These are phyloP conservation scores for Holotrichia oblita DNA, from an alignment of 1,140 invertebrate genomes.

Conservation along the genomic window DNA sequence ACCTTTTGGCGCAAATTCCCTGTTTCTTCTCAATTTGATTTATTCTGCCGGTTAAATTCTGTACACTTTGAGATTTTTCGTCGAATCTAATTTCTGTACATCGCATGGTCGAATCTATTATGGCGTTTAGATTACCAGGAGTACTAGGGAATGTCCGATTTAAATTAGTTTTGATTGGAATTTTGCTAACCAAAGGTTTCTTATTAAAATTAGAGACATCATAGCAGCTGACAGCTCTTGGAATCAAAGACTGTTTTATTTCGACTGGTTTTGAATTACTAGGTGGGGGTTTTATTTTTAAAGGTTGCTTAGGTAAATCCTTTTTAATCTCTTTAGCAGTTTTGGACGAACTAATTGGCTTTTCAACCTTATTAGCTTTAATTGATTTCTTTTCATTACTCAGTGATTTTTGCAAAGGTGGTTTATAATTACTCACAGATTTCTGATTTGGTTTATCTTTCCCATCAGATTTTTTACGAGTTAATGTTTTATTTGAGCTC, in stretches of 20 bases:
- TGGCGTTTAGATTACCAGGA: conserved; percentile 57
- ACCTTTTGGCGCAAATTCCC: not conserved
- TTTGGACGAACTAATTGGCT: not conserved
- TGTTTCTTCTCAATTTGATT: not conserved
- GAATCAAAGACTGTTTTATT: conserved; percentile 20
- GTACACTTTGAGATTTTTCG: not conserved
- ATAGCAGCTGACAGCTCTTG: conserved; percentile 39
- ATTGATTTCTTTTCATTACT: conserved; percentile 37
- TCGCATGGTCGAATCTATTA: conserved; percentile 51
- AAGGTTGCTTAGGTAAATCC: not conserved
- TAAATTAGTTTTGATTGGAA: conserved; percentile 56
- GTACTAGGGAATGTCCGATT: conserved; percentile 56
- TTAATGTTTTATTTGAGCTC: conserved; percentile 27
- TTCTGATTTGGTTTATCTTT: conserved; percentile 48
- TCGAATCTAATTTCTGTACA: conserved; percentile 42
- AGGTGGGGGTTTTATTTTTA: not conserved
- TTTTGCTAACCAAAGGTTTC: conserved; percentile 46
- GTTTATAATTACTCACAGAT: conserved; percentile 1
- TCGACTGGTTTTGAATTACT: not conserved
- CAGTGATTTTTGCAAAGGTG: not conserved
- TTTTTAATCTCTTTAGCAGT: not conserved
- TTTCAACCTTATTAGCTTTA: not conserved
- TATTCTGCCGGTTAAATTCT: not conserved
- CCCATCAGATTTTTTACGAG: conserved; percentile 42
- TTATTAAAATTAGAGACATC: conserved; percentile 11